These are phyloP conservation scores for Andricus grossulariae DNA, from an alignment of 1,140 invertebrate species.

Conservation along the genomic window DNA sequence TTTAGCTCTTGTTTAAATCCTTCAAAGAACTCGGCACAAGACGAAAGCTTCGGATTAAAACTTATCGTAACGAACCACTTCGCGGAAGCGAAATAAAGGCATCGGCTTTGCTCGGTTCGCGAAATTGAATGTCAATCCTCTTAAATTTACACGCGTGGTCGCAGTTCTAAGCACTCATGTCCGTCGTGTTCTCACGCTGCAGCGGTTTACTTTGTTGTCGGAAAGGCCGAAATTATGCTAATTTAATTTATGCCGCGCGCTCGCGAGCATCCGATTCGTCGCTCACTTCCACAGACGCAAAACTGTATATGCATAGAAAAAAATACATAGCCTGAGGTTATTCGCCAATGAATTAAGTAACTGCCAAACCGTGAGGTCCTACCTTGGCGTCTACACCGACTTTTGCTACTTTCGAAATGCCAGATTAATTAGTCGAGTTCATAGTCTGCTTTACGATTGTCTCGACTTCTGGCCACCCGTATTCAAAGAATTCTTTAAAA, in stretches of 20 bases:
- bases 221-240: slow-evolving; percentile 62
- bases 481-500: slow-evolving; percentile 19
- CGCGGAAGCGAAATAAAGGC: slow-evolving; percentile 21
- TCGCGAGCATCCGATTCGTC: slow-evolving; percentile 35
- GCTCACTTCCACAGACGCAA: slow-evolving; percentile 21
- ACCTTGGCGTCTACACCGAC: slow-evolving; percentile 28
- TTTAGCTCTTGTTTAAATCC: slow-evolving; percentile 18
- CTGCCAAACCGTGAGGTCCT: not conserved
- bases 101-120: slow-evolving; percentile 33
- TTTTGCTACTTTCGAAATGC: slow-evolving; percentile 54
- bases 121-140: slow-evolving; percentile 32
- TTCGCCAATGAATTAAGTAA: slow-evolving; percentile 15
- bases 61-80: slow-evolving; percentile 9
- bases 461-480: slow-evolving; percentile 38
- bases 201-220: slow-evolving; percentile 64
- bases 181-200: slow-evolving; percentile 61
- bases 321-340: slow-evolving; percentile 19
- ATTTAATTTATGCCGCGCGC: slow-evolving; percentile 67
- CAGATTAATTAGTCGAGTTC: slow-evolving; percentile 65
- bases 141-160: slow-evolving; percentile 31
- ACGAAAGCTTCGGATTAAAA: slow-evolving; percentile 14
- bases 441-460: slow-evolving; percentile 48
- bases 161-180: slow-evolving; percentile 12
- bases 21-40: not conserved
- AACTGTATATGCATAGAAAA: not conserved